A percentile compares a stretch with the other conserved stretches of the same genome.
Conservation (phyloP, 2,113 vertebrate genomes). For the Melospiza melodia region DNA sequence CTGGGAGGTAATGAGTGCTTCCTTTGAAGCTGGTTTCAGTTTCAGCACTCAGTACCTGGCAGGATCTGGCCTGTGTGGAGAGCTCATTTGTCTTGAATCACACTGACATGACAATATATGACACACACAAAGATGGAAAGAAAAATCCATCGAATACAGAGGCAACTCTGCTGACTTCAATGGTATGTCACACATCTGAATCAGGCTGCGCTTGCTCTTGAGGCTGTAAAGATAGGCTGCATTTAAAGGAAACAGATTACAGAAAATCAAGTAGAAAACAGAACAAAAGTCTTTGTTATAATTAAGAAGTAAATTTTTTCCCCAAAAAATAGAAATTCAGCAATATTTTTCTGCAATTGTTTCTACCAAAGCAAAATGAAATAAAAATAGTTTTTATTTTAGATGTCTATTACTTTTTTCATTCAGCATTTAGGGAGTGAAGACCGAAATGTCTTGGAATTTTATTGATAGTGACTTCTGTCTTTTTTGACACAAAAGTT, state of each 20-base stretch:
- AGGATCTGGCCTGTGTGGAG: neutral
- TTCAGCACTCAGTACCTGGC: neutral
- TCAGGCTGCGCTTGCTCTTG: neutral
- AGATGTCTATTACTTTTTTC: neutral
- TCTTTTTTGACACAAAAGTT: neutral
- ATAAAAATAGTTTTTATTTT: neutral
- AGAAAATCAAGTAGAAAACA: neutral
- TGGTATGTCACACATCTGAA: neutral
- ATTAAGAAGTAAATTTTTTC: neutral
- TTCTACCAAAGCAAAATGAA: neutral
- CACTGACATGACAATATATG: neutral
- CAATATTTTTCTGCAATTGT: neutral
- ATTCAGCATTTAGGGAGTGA: neutral
- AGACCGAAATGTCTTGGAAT: neutral
- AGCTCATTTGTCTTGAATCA: neutral
- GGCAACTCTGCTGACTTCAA: neutral
- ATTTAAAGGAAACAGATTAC: neutral
- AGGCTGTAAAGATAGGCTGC: neutral
- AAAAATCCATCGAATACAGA: neutral
- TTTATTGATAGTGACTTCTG: slow-evolving; percentile 1
- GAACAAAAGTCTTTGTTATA: neutral
- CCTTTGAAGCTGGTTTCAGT: slow-evolving; percentile 25
- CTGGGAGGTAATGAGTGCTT: neutral
- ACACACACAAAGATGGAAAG: neutral
- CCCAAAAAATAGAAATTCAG: neutral